Percentiles rank a stretch among this genome's conserved stretches.
phyloP scores from a whole-genome alignment of 2,888 invertebrate species.

The Andricus quercusramuli region DNA sequence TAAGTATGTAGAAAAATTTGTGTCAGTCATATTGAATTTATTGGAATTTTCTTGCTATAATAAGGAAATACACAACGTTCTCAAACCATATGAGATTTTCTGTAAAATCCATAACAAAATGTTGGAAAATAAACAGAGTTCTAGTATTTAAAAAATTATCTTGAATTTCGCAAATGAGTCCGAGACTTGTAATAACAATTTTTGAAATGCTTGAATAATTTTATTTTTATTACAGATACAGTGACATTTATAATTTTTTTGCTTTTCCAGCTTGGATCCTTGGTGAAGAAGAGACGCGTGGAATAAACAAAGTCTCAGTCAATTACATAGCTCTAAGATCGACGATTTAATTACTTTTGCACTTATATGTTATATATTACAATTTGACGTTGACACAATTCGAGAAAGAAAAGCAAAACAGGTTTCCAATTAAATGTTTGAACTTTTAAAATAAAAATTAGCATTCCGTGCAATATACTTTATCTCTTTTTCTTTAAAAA shows the following conservation, averaged over 20 bases:
- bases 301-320: slow-evolving; percentile 80
- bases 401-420: not conserved
- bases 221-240: slow-evolving; percentile 13
- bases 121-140: too few species aligned
- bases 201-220: slow-evolving; percentile 42
- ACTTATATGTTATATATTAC: slow-evolving; percentile 15
- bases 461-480: not conserved
- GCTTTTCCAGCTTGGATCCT: slow-evolving; percentile 84
- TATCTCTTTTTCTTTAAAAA: not conserved
- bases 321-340: not conserved
- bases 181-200: slow-evolving; percentile 8
- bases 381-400: not conserved
- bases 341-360: not conserved
- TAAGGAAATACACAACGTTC: too few species aligned
- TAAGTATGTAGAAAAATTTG: too few species aligned
- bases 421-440: not conserved
- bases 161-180: too few species aligned
- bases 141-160: too few species aligned
- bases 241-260: slow-evolving; percentile 8
- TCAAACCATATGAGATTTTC: too few species aligned
- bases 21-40: too few species aligned
- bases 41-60: too few species aligned
- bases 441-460: not conserved
- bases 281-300: slow-evolving; percentile 89
- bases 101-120: too few species aligned